Evolutionary conservation across 2,797 vertebrate species (phyloP).

Genomic region (Poecilia picta): DNA sequence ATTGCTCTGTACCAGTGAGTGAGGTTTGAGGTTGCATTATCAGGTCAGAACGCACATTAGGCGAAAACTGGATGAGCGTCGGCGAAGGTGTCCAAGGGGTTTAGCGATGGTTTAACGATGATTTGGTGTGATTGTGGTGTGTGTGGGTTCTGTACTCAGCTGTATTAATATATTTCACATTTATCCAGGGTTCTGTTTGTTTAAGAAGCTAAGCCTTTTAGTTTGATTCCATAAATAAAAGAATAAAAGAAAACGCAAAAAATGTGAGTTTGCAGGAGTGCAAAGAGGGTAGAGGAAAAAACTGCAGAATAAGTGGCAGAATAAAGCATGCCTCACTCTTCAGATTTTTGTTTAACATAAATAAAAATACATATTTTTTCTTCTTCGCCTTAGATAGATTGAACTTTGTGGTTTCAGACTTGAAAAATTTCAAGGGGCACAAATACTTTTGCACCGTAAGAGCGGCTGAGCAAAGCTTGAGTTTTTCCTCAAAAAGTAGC

Average conservation of each 20-base stretch:
- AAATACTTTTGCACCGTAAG: neutral
- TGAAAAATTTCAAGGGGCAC: neutral
- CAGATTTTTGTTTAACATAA: neutral
- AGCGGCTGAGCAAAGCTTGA: neutral
- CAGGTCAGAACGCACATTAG: no score
- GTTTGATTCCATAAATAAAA: no score
- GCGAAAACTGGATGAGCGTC: no score
- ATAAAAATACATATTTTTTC: neutral
- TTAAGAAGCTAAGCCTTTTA: neutral
- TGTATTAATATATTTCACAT: neutral
- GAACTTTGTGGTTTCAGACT: neutral
- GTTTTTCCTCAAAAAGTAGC: slow-evolving; percentile 14
- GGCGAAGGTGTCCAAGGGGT: no score
- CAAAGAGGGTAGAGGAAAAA: neutral
- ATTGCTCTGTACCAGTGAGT: no score
- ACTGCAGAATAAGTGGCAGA: neutral
- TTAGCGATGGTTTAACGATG: no score
- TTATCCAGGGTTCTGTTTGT: neutral
- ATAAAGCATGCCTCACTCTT: neutral
- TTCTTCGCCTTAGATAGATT: neutral
- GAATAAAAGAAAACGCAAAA: neutral
- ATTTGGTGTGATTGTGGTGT: no score
- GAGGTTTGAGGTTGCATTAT: no score
- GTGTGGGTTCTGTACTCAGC: neutral
- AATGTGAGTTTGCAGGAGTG: neutral